Evolutionary conservation across 2,113 vertebrate species (phyloP), one percentile per base, ranked within the genome.

Genomic region (Ellobius talpinus): DNA sequence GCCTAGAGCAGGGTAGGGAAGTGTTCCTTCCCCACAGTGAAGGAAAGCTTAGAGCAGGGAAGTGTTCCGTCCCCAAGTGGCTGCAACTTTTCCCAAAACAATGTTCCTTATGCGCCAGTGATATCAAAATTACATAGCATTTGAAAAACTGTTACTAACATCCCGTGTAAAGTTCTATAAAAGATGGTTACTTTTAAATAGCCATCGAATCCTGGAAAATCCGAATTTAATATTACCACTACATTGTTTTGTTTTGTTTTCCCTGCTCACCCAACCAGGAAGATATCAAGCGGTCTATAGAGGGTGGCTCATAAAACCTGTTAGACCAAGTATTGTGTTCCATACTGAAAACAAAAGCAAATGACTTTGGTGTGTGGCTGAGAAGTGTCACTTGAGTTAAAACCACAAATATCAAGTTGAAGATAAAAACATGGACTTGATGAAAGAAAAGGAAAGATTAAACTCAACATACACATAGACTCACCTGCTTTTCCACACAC

Each of bases 221-320:
- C 52, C 39, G 29, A 79, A 90, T 50, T 70, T 74, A 90, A 70
- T 85, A 29, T 7, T 2, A 0, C 36, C n/a, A 8, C 9, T 70
- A 4, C 61, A 52, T 61, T n/a, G 90, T 33, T 68, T 91, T n/a
- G 78, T 87, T 88, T 88, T 91, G 29, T 92, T 85, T 88, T 88
- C 63, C n/a, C n/a, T 78, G 72, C 45, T 50, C 45, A 4, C 58
- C 21, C n/a, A 85, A 19, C 12, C 14, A 33, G 85, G 45, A 87
- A 70, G 74, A 88, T 84, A 73, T 47, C 24, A 50, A 68, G 7
- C 70, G 17, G 23, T 66, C 13, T 19, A 1, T 36, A 52, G 1
- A 55, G 36, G 4, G 24, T 73, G 17, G 17, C n/a, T 4, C 2
- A 2, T 12, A 45, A 85, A n/a, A 33, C 39, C 89, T 90, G 26